Base-by-base conservation (phyloP, 2,888 invertebrate species). In the Xestoiulus laeticollis region DNA sequence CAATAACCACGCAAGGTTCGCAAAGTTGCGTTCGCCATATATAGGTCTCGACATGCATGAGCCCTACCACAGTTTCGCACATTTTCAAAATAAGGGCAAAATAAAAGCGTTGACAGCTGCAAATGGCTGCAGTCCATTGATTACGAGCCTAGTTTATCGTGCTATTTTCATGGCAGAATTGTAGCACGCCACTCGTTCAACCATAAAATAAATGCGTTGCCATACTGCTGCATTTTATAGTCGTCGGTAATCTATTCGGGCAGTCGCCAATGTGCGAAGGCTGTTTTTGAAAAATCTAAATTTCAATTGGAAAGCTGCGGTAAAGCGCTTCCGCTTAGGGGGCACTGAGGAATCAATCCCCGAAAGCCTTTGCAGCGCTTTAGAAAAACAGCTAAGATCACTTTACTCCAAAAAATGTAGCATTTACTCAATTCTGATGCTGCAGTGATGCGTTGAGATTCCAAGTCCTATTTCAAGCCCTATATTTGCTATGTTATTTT, bases 41-140 rank as follows among this genome's bases (percentile, higher is more conserved):
- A n/a, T n/a, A n/a, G n/a, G n/a, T n/a, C n/a, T n/a, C n/a, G n/a
- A n/a, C n/a, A n/a, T n/a, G n/a, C n/a, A 53, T 53, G 1, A 53
- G n/a, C 2, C 68, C 26, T 5, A 68, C 8, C 68, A 26, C 8
- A 6, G 26, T 19, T 26, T 68, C 68, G 26, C 68, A 68, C 26
- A 68, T 26, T 68, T 68, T 5, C 68, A 68, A 68, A 68, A 26
- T 68, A 5, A 1, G 5, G 10, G 3, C 16, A 68, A 68, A 68
- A 68, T 19, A 26, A 26, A 22, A 68, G 68, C 26, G 68, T 26
- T 68, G 68, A 26, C 26, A 68, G 68, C 68, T 26, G 68, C 68
- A 68, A 68, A 68, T 68, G 26, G 68, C 68, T 68, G 53, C 53
- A 59, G 53, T 59, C 53, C 53, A 59, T 59, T 68, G 68, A 68